These are phyloP conservation scores for Bicyclus anynana DNA, from an alignment of 1,140 invertebrate species.

Conservation along the genomic window DNA sequence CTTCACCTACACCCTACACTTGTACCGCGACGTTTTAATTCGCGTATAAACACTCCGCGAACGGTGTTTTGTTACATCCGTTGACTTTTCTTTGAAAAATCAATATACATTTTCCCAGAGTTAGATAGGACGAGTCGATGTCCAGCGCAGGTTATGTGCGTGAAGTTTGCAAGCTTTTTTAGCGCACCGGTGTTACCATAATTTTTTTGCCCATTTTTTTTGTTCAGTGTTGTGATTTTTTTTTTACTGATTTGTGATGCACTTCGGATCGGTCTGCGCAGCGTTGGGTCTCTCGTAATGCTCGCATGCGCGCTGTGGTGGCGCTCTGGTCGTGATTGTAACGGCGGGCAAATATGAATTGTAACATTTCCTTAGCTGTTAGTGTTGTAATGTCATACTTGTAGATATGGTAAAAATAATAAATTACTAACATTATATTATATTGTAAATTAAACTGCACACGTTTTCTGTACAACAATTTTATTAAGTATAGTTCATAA, in stretches of 20 bases:
- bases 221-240: constrained; percentile 76
- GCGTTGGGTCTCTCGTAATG: constrained; percentile 63
- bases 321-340: constrained; percentile 29
- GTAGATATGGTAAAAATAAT: too few species aligned
- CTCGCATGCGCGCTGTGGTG: constrained; percentile 39
- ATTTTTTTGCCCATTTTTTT: constrained; percentile 78
- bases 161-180: constrained; percentile 79
- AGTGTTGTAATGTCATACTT: too few species aligned
- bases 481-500: background rate
- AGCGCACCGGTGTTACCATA: constrained; percentile 78
- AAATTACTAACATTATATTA: too few species aligned
- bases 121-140: constrained; percentile 78
- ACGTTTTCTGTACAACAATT: too few species aligned
- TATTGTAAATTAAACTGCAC: too few species aligned
- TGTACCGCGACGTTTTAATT: constrained; percentile 66
- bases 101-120: constrained; percentile 78
- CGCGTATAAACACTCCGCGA: constrained; percentile 75
- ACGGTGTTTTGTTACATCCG: constrained; percentile 77
- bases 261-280: constrained; percentile 55
- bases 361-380: too few species aligned
- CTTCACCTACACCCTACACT: constrained; percentile 68
- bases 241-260: constrained; percentile 65
- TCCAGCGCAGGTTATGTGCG: constrained; percentile 78
- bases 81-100: constrained; percentile 79
- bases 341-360: background rate